Evolutionary conservation across 2,113 vertebrate genomes (phyloP).

Genomic region (Felis catus): DNA sequence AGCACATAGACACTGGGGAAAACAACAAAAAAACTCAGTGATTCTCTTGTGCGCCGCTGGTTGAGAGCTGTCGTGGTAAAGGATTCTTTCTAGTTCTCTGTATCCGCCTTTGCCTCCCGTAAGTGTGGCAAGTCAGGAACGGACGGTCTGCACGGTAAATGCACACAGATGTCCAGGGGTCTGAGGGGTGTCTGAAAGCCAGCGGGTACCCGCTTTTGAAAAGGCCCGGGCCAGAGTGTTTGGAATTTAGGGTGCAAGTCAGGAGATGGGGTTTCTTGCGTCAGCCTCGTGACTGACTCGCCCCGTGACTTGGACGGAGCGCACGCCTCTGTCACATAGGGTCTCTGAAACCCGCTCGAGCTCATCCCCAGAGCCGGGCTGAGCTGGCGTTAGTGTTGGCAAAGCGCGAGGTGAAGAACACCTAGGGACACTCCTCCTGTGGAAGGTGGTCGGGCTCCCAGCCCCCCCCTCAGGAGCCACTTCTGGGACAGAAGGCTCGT

Average conservation of each 20-base stretch:
- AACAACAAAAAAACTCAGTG: background rate
- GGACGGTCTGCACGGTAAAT: background rate
- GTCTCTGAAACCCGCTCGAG: background rate
- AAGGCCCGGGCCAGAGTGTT: background rate
- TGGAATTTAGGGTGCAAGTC: background rate
- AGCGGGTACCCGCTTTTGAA: background rate
- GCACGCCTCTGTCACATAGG: accelerated
- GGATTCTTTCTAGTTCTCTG: background rate
- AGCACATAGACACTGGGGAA: background rate
- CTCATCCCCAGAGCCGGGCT: too few species aligned
- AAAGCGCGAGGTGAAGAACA: accelerated
- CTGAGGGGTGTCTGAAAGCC: background rate
- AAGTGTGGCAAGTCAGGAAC: background rate
- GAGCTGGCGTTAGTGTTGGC: accelerated
- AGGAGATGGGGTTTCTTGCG: background rate
- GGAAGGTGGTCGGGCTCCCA: background rate
- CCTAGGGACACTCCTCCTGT: accelerated
- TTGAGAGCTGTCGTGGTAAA: background rate
- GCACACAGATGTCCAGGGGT: background rate
- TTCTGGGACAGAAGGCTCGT: background rate
- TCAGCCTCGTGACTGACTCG: background rate
- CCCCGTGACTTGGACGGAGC: background rate
- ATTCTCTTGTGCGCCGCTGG: background rate
- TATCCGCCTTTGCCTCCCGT: background rate
- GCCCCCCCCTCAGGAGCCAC: background rate